Conservation (phyloP, 2,888 invertebrate species). For the Lycophotia porphyrea region DNA sequence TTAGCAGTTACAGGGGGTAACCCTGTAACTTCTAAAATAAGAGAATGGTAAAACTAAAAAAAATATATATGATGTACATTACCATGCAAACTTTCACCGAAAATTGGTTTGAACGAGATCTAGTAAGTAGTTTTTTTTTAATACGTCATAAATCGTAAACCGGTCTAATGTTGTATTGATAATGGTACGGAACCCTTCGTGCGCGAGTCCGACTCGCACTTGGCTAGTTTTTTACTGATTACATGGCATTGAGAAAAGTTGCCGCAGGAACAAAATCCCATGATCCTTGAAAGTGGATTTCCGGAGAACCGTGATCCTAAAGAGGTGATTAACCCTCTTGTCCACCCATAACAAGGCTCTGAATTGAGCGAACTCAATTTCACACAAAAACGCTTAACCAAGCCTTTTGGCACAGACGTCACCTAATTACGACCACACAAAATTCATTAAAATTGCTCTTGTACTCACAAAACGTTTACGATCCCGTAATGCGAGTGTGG, state of each 20-base stretch:
- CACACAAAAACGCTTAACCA: slow-evolving; percentile 41
- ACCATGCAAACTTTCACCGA: too few species aligned
- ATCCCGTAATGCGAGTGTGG: slow-evolving; percentile 33
- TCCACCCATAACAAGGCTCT: slow-evolving; percentile 11
- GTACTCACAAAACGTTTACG: slow-evolving; percentile 49
- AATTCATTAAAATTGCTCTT: slow-evolving; percentile 52
- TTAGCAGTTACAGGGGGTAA: too few species aligned
- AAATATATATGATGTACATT: too few species aligned
- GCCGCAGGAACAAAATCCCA: slow-evolving; percentile 9
- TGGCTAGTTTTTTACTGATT: too few species aligned
- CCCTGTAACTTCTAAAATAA: too few species aligned
- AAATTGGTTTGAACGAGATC: too few species aligned
- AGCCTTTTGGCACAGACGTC: slow-evolving; percentile 43
- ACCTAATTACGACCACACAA: slow-evolving; percentile 46
- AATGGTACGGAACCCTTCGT: too few species aligned
- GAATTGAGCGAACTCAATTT: slow-evolving; percentile 51
- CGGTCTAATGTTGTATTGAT: too few species aligned
- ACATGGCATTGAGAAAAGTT: neutral
- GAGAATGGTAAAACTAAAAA: too few species aligned
- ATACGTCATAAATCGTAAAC: too few species aligned
- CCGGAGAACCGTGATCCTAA: slow-evolving; percentile 4
- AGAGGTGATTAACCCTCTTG: slow-evolving; percentile 36
- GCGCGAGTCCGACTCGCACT: too few species aligned
- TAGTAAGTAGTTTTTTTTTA: too few species aligned
- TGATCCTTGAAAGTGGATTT: slow-evolving; percentile 35